Base-by-base conservation (phyloP, 2,888 invertebrate species). In the Cosmia trapezina region DNA sequence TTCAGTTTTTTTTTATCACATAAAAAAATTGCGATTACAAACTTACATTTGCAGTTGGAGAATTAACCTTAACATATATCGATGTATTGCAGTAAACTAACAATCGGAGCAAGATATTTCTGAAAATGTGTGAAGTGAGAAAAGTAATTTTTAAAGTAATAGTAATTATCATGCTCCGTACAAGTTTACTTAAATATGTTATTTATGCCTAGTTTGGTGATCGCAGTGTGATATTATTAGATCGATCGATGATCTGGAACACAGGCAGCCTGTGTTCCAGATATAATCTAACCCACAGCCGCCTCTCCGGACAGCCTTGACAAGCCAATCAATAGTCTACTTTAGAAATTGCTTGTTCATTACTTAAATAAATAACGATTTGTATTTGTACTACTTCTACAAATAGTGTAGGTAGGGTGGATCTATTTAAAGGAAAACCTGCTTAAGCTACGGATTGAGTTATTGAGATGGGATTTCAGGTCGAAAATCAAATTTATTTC, bases 151-250 rank as follows among this genome's bases (percentile, higher is more conserved):
- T 17, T 9, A 28, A n/a, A n/a, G 11, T 49, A n/a, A 33, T 33
- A 33, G 28, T 66, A 28, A 53, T 33, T 33, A 69, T 33, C 8
- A 53, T 43, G 12, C 69, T 53, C 33, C 11, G 8, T 17, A 53
- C 33, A n/a, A 33, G n/a, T n/a, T 43, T 43, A 43, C 11, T 41
- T n/a, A 28, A 28, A 19, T 43, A 60, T 37, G 8, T 54, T 54
- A 47, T 43, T 22, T 22, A 28, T 14, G 19, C 22, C 51, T 37
- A 41, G 45, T 62, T 78, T 47, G 22, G 61, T 56, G 64, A 66
- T 78, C 49, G 41, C 2, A 45, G 12, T 41, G 51, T 33, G 70
- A 47, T 79, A 79, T 70, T 80, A 75, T 68, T 80, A 67, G 75
- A 60, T 11, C 56, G 56, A 76, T 79, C 76, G 70, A 76, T 80